Conservation (phyloP, 2,113 vertebrate species). For the Oreochromis aureus region DNA sequence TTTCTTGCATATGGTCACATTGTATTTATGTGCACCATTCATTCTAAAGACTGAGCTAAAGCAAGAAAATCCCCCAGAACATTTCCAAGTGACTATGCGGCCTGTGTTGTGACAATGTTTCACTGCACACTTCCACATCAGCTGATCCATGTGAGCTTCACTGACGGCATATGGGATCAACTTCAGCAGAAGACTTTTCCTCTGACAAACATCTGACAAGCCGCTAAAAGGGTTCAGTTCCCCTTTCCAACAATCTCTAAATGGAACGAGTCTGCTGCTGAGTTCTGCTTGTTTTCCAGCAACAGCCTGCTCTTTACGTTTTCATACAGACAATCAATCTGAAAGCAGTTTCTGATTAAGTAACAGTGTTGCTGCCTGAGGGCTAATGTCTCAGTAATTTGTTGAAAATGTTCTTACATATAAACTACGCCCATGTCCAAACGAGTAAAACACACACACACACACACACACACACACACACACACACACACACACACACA, state of each 20-base stretch:
- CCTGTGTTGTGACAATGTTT: neutral
- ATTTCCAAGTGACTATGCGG: neutral
- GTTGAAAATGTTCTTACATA: neutral
- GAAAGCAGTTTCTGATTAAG: neutral
- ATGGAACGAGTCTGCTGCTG: neutral
- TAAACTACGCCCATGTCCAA: neutral
- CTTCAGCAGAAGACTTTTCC: neutral
- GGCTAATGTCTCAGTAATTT: neutral
- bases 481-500: neutral
- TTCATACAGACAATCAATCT: neutral
- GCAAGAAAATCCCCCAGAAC: neutral
- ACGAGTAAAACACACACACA: neutral
- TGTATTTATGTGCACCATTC: neutral
- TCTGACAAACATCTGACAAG: neutral
- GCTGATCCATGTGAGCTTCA: constrained; percentile 16
- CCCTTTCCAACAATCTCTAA: neutral
- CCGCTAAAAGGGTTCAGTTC: neutral
- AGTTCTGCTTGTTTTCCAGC: neutral
- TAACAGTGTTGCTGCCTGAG: neutral
- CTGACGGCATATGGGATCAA: neutral
- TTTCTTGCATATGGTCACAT: neutral
- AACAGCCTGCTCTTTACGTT: neutral
- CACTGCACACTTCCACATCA: neutral
- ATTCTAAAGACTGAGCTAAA: neutral
- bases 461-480: no score